Evolutionary conservation across 2,797 vertebrate species (phyloP).

Genomic region (Vireo griseus): DNA sequence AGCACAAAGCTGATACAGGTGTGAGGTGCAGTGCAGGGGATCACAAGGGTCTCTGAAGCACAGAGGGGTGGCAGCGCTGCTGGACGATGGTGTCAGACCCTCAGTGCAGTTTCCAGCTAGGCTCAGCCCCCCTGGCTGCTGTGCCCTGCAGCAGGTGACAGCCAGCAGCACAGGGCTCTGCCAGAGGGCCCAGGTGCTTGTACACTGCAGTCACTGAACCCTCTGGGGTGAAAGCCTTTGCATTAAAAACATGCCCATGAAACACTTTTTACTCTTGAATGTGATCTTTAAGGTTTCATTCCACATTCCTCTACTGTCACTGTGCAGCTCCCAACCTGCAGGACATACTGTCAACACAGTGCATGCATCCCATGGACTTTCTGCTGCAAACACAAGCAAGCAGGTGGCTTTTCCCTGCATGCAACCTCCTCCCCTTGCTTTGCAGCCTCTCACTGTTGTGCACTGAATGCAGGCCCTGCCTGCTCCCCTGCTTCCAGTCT

Average conservation of each 20-base stretch:
- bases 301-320: fast-evolving
- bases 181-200: no score
- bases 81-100: neutral
- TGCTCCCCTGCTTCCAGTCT: neutral
- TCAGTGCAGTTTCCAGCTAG: neutral
- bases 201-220: neutral
- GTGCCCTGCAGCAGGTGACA: neutral
- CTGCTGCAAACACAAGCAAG: neutral
- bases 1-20: neutral
- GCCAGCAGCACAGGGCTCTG: neutral
- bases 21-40: neutral
- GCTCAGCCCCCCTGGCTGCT: neutral
- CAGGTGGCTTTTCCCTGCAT: neutral
- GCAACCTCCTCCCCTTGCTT: neutral
- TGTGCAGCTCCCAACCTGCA: neutral
- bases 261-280: neutral
- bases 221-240: neutral
- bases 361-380: neutral
- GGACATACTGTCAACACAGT: neutral
- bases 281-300: neutral
- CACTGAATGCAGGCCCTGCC: neutral
- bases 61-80: neutral
- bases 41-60: neutral
- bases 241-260: neutral
- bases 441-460: neutral